Percentiles rank a stretch among this genome's conserved stretches.
Evolutionary conservation across 2,888 invertebrate genomes (phyloP).

Genomic region (Adineta ricciae): DNA sequence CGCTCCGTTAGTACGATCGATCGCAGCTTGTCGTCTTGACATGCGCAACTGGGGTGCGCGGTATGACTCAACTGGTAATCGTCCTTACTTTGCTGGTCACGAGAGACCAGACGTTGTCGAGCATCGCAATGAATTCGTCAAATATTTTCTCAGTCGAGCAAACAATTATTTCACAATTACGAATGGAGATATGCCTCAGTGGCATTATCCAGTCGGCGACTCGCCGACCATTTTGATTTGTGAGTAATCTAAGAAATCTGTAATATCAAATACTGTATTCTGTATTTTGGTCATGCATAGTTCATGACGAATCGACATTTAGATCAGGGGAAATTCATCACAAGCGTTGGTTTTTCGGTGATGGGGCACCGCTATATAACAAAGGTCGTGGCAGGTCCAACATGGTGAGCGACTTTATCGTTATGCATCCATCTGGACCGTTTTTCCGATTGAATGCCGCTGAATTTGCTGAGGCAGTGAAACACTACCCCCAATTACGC

Average conservation of each 20-base stretch:
- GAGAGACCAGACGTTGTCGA: neutral
- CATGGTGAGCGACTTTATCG: slow-evolving; percentile 6
- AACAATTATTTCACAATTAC: slow-evolving; percentile 3
- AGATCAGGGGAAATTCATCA: slow-evolving; percentile 1
- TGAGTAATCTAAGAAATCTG: too few species aligned
- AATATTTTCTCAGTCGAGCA: neutral
- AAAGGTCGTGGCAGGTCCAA: slow-evolving; percentile 17
- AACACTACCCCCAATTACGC: neutral
- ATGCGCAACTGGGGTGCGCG: slow-evolving; percentile 13
- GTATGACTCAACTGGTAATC: neutral
- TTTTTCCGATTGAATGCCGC: neutral
- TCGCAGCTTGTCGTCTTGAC: neutral
- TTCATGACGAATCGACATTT: neutral
- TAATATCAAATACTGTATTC: too few species aligned
- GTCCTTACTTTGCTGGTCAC: neutral
- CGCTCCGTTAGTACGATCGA: neutral
- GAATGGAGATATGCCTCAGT: too few species aligned
- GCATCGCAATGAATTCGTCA: neutral
- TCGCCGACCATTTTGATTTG: too few species aligned
- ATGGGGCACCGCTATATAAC: neutral
- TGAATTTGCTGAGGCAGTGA: neutral
- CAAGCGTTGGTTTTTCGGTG: neutral
- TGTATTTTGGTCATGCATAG: neutral
- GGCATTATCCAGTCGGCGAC: too few species aligned
- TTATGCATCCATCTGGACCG: neutral